Conservation (phyloP, 2,888 invertebrate species). For the Drosophila mettleri region DNA sequence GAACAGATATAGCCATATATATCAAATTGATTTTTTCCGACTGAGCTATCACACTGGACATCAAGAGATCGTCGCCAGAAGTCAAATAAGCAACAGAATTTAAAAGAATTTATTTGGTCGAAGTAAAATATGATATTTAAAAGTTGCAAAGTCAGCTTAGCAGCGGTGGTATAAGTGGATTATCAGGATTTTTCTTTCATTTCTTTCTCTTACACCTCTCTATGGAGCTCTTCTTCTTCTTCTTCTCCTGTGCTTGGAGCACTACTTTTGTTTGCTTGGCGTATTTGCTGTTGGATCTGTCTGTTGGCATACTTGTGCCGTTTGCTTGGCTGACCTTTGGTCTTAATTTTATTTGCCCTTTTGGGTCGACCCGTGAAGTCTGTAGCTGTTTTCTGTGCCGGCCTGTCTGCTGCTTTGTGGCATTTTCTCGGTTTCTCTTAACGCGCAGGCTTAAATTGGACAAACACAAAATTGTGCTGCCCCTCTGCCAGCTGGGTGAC, state of each 20-base stretch:
- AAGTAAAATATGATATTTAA: not conserved
- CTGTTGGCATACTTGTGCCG: conserved; percentile 19
- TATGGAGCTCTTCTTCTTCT: not conserved
- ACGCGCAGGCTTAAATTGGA: conserved; percentile 33
- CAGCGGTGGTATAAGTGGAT: not conserved
- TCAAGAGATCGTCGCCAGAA: not conserved
- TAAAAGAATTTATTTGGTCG: not conserved
- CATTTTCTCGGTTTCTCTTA: conserved; percentile 35
- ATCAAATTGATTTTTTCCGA: not conserved
- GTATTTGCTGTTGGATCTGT: not conserved
- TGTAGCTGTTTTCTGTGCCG: conserved; percentile 6
- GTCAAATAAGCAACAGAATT: too few species aligned
- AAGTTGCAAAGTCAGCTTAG: not conserved
- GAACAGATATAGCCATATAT: not conserved
- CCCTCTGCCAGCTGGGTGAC: not conserved
- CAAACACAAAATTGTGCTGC: conserved; percentile 14
- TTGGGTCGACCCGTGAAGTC: conserved; percentile 17
- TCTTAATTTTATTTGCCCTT: conserved; percentile 47
- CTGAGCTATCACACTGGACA: not conserved
- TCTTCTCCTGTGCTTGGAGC: not conserved
- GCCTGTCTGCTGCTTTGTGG: conserved; percentile 30
- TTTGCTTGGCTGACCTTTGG: conserved; percentile 42
- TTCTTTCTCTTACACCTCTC: not conserved
- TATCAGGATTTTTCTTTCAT: conserved; percentile 1
- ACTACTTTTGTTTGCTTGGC: conserved; percentile 1